Evolutionary conservation across 2,113 vertebrate genomes (phyloP), one percentile per base, ranked within the genome.

Genomic region (Neofelis nebulosa): DNA sequence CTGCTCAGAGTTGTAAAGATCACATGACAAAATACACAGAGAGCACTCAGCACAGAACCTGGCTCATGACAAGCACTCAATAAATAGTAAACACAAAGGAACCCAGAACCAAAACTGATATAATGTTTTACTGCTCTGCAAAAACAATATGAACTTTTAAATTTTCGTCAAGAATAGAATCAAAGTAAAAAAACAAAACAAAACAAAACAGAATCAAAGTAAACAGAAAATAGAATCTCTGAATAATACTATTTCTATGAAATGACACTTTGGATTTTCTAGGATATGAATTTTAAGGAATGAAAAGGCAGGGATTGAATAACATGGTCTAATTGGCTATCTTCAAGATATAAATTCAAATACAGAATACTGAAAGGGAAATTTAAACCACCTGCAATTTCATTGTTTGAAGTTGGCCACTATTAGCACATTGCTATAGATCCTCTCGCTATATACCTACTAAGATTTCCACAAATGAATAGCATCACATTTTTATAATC

Each of bases 211-310:
- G 21, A 89, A 63, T 61, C 78, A 36, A 92, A 68, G 65, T 68
- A 23, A 61, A 61, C 25, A 61, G 57, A 23, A 95, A 21, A 78
- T 1, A 95, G 61, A 93, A 48, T 69, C 50, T 94, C 91, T 31
- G 66, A 91, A 13, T 84, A 69, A 95, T 85, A 79, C 2, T 94
- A 78, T 71, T 92, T 74, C 68, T 66, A 82, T 29, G 41, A 94
- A 86, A 89, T 66, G 19, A 81, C 45, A 86, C 15, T 74, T 55
- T 10, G 36, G n/a, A 84, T 78, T 94, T 97, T 81, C 71, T 73
- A 73, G 48, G 19, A 7, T 63, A 89, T 36, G 27, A 33, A 68
- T 78, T 82, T 94, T 65, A 94, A 97, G 74, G 36, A 66, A 65
- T 82, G 65, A 81, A 38, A 63, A 80, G 27, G 29, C n/a, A 87